Evolutionary conservation across 2,113 vertebrate species (phyloP).

Genomic region (Burhinus bistriatus): DNA sequence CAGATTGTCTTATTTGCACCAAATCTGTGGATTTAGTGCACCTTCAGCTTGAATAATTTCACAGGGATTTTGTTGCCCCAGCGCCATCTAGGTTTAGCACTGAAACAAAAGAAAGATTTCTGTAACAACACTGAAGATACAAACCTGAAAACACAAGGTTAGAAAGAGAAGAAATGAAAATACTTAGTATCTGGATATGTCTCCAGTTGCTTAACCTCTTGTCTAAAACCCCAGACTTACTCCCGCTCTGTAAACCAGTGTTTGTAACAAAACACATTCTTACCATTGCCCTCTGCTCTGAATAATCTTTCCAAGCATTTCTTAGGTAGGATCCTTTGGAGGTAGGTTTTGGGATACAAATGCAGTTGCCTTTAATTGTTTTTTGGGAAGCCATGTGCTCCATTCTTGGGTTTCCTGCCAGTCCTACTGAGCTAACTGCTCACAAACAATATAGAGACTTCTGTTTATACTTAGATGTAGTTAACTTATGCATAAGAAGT

Average conservation of each 20-base stretch:
- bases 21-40: not conserved
- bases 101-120: not conserved
- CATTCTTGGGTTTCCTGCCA: not conserved
- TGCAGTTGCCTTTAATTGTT: not conserved
- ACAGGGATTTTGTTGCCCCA: not conserved
- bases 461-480: not conserved
- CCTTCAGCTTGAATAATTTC: not conserved
- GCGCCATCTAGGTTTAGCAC: not conserved
- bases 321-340: not conserved
- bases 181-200: not conserved
- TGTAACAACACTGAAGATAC: not conserved
- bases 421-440: not conserved
- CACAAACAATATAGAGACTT: not conserved
- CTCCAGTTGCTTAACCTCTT: not conserved
- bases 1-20: not conserved
- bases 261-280: not conserved
- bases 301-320: not conserved
- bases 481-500: not conserved
- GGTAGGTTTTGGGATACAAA: not conserved
- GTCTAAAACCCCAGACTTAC: not conserved
- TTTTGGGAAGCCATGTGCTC: not conserved
- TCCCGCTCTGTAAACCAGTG: rapidly evolving
- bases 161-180: not conserved
- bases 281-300: not conserved
- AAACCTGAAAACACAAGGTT: not conserved